Conservation (phyloP, 2,888 invertebrate genomes). For the Auanema freiburgensis region DNA sequence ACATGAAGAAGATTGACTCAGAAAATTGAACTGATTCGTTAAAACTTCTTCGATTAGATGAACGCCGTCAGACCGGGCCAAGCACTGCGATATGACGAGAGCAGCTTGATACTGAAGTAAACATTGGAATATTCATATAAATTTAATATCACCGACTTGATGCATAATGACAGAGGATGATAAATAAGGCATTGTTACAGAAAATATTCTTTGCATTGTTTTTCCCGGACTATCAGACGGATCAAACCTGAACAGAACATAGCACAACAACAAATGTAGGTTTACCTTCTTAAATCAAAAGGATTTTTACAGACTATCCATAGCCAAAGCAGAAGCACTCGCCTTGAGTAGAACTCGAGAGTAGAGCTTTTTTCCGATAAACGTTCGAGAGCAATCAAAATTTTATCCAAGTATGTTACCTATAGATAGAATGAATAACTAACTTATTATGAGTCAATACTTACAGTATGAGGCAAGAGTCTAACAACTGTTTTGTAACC, state of each 20-base stretch:
- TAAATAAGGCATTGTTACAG: conserved; percentile 35
- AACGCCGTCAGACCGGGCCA: conserved; percentile 44
- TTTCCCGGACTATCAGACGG: conserved; percentile 31
- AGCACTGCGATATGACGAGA: conserved; percentile 45
- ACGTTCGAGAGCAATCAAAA: conserved; percentile 42
- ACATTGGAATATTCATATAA: background rate
- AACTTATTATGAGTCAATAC: background rate
- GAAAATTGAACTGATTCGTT: no score
- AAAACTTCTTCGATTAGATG: conserved; percentile 24
- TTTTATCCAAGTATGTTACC: conserved; percentile 46
- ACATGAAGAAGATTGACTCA: no score
- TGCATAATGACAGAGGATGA: conserved; percentile 31
- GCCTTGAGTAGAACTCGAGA: conserved; percentile 8
- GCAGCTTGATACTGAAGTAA: conserved; percentile 25
- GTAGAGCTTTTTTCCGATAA: conserved; percentile 12
- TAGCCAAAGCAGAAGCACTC: conserved; percentile 54
- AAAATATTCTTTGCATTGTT: conserved; percentile 41
- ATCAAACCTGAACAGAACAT: conserved; percentile 24
- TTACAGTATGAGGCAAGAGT: conserved; percentile 42
- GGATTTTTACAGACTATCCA: conserved; percentile 62
- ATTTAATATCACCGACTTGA: conserved; percentile 23
- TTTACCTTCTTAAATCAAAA: conserved; percentile 50
- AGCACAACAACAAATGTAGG: background rate
- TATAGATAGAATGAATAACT: conserved; percentile 11
- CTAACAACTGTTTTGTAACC: conserved; percentile 42